Base-by-base conservation (phyloP, 2,888 invertebrate species). In the Julus scandinavius region DNA sequence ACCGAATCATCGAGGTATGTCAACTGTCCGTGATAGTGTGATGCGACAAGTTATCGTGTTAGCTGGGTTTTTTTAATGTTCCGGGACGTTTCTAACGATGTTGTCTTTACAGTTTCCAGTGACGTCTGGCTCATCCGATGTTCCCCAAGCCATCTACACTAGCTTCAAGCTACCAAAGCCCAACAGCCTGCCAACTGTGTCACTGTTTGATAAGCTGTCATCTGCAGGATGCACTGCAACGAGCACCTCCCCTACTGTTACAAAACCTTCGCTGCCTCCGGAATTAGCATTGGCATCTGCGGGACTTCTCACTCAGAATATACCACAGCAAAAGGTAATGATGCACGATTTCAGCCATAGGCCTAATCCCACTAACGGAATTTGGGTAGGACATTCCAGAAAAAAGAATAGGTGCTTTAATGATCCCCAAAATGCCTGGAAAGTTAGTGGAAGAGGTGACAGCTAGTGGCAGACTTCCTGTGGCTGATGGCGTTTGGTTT, bases 61-160 rank as follows among this genome's bases (percentile, higher is more conserved):
- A 29, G 29, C 29, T 29, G 29, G 29, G 17, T 20, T 5, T 38
- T 17, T 20, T 20, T 15, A 11, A 80, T 11, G 17, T 80, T 20
- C 80, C 80, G 6, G 29, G 11, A 15, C 41, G 17, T 49, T 41
- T 85, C 9, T 85, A 11, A 40, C 29, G 29, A 38, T 41, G 13
- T 50, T 83, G 6, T 87, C 9, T 49, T 87, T 20, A 2, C 63
- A 89, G 89, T 89, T 89, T 85, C 89, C 89, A 63, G 72, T 89
- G 41, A 41, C 89, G 20, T 89, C 89, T 17, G 88, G 88, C 83
- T 83, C 86, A 45, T 89, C 89, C 91, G 94, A 95, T 90, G 95
- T 96, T 54, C 97, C 97, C 0, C 96, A 97, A 92, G 97, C 97
- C 0, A 97, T 97, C 90, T 98, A 97, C 92, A 97, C 97, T 29